Base-by-base conservation (phyloP, 2,797 vertebrate species). In the Diplodus sargus region DNA sequence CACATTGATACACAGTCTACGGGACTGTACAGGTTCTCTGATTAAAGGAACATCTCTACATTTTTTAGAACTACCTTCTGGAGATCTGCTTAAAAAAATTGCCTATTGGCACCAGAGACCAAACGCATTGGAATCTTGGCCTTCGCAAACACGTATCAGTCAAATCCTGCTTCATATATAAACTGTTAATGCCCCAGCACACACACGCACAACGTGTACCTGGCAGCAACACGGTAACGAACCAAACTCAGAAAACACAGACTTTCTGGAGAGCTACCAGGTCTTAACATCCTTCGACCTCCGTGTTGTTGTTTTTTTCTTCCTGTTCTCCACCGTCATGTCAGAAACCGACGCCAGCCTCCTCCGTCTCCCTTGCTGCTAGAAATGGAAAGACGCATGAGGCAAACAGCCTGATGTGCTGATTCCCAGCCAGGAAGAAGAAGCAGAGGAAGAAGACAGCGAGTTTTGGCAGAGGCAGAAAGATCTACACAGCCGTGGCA, bases 381-480 rank as follows among this genome's bases (percentile, higher is more conserved):
- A 54, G 13, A 71, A 59, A 45, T 53, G 75, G 66, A 75, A 76
- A 76, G 78, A 81, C n/a, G 28, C 70, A 67, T 28, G 45, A 81
- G 53, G 71, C 49, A 18, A 68, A 57, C 71, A 70, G 77, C 64
- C 73, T 52, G 30, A 49, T 49, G n/a, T n/a, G 34, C 65, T 87
- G 85, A 89, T 63, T 65, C 23, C 13, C 7, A 0, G 81, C 87
- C 81, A 89, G 66, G 72, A 48, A 75, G 76, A 77, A 34, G 59
- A 72, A 48, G 66, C 28, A 49, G 23, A 47, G 52, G 52, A 68
- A 60, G 82, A 72, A 71, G 78, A 82, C 70, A 75, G 68, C 34
- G 34, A 63, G 68, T 67, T 65, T 51, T 85, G 82, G 58, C 76
- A 76, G 68, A 71, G 10, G 34, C 16, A 4, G 56, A 62, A 39